Evolutionary conservation across 2,888 invertebrate genomes (phyloP), one percentile per base, ranked within the genome.

Genomic region (Amiota minor): DNA sequence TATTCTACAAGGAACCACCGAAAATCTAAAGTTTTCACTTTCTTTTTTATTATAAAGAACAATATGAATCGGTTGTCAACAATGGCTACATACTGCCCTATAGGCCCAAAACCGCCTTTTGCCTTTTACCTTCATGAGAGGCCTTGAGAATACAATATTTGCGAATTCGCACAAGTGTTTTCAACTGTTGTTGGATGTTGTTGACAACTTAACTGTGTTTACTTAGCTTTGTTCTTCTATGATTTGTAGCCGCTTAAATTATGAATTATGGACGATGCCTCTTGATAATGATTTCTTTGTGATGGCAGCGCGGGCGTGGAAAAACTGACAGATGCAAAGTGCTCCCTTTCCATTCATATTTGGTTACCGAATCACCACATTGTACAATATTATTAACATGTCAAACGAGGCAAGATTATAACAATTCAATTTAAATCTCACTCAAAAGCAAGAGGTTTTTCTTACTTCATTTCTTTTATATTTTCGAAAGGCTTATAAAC

Each of bases 271-370:
- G 76, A 78, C 83, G 80, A 35, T 35, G 35, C 6, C 35, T 83
- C 86, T 85, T 83, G 83, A 83, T 86, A 83, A 35, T 35, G 35
- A 35, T 35, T 35, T 35, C 6, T 35, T 3, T 35, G 84, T 83
- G 85, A 53, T 84, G 77, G 83, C 77, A 64, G 53, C 81, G 83
- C 80, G 81, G 85, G 83, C 85, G 83, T 83, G 83, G 86, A 83
- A 83, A 84, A 85, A 79, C 82, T 82, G 83, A 83, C 83, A 83
- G 83, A 84, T 83, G 86, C 80, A 81, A 80, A 73, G 79, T 74
- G 71, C 75, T 69, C 46, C 23, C 56, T n/a, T 45, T 10, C n/a
- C 35, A 12, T 64, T 64, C n/a, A 23, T 64, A n/a, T 64, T 67
- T 67, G 14, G 67, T 18, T 65, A 47, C 49, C 10, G 16, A 47